Conservation (phyloP, 2,888 invertebrate genomes). For the Rhagonycha fulva region DNA sequence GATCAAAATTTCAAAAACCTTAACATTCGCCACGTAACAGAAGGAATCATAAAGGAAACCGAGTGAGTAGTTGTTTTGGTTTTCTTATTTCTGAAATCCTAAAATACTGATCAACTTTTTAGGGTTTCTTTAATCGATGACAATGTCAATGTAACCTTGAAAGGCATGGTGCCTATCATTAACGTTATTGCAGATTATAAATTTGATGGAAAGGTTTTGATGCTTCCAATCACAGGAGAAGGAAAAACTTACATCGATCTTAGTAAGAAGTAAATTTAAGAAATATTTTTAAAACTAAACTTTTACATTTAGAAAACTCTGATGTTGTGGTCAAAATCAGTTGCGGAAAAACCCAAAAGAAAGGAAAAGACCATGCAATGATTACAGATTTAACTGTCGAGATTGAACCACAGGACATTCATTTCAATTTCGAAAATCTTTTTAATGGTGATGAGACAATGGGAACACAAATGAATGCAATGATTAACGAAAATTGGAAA, state of each 20-base stretch:
- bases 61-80: conserved; percentile 56
- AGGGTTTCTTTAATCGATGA: not conserved
- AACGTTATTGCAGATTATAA: conserved; percentile 68
- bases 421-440: conserved; percentile 68
- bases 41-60: conserved; percentile 60
- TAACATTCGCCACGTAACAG: conserved; percentile 64
- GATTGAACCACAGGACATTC: conserved; percentile 64
- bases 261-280: conserved; percentile 50
- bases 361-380: conserved; percentile 68
- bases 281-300: not conserved
- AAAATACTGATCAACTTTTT: not conserved
- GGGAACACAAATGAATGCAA: conserved; percentile 45
- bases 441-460: conserved; percentile 52
- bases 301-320: conserved; percentile 59
- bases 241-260: conserved; percentile 69
- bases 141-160: not conserved
- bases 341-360: conserved; percentile 64
- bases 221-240: conserved; percentile 67
- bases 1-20: conserved; percentile 67
- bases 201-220: conserved; percentile 66
- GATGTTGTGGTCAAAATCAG: conserved; percentile 66
- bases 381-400: conserved; percentile 66
- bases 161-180: not conserved
- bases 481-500: conserved; percentile 53
- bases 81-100: not conserved